phyloP scores from a whole-genome alignment of 2,888 invertebrate species.

The Heliconius sara region DNA sequence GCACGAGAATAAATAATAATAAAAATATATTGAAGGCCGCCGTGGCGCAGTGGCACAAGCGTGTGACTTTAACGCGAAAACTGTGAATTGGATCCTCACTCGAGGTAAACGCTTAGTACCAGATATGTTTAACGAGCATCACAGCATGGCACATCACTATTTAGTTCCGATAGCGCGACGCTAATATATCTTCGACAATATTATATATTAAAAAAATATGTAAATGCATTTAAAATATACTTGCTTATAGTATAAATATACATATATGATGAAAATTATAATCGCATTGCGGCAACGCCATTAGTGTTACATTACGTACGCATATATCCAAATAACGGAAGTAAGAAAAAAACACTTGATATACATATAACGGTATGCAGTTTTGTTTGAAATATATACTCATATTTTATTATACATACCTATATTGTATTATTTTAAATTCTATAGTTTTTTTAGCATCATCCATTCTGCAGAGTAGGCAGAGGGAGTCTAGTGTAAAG shows the following conservation, averaged over 20 bases:
- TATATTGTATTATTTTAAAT: not conserved
- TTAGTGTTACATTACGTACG: slow-evolving; percentile 36
- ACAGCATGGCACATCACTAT: not conserved
- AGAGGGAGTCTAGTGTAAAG: too few species aligned
- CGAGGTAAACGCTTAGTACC: too few species aligned
- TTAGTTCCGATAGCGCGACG: not conserved
- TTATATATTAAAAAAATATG: not conserved
- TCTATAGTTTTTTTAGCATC: not conserved
- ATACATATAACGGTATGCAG: not conserved
- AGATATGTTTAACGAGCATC: too few species aligned
- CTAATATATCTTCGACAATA: not conserved
- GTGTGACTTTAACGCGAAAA: too few species aligned
- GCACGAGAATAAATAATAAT: too few species aligned
- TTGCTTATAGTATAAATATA: not conserved
- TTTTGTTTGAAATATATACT: slow-evolving; percentile 10
- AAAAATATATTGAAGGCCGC: too few species aligned
- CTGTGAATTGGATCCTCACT: too few species aligned
- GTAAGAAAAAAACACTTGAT: slow-evolving; percentile 32
- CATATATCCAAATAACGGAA: slow-evolving; percentile 36
- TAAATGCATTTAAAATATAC: not conserved
- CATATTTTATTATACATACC: not conserved
- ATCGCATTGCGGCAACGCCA: slow-evolving; percentile 38
- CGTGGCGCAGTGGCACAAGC: too few species aligned
- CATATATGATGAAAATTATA: slow-evolving; percentile 27
- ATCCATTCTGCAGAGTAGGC: not conserved